Percentiles rank a stretch among this genome's conserved stretches.
Evolutionary conservation across 2,888 invertebrate species (phyloP).

Genomic region (Allophyes oxyacanthae): DNA sequence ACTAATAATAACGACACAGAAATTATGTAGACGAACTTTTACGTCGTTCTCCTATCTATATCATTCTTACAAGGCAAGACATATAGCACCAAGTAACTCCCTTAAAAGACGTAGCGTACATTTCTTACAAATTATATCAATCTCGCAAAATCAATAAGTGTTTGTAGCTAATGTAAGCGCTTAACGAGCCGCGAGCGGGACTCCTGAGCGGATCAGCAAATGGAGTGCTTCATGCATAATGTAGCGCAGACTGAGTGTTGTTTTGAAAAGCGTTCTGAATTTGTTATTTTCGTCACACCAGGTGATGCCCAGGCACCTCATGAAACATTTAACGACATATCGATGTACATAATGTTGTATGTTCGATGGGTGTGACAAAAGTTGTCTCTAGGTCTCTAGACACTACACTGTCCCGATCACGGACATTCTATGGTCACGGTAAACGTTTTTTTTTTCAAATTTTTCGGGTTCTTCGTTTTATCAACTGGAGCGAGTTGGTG

Average conservation of each 20-base stretch:
- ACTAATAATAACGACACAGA: background rate
- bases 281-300: slow-evolving; percentile 88
- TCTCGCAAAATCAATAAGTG: slow-evolving; percentile 87
- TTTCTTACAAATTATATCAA: slow-evolving; percentile 80
- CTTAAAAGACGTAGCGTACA: slow-evolving; percentile 49
- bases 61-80: slow-evolving; percentile 3
- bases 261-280: slow-evolving; percentile 89
- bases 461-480: too few relatives aligned
- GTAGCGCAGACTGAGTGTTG: slow-evolving; percentile 87
- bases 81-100: slow-evolving; percentile 18
- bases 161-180: slow-evolving; percentile 88
- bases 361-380: slow-evolving; percentile 8
- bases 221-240: slow-evolving; percentile 90
- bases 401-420: too few relatives aligned
- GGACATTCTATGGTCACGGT: too few relatives aligned
- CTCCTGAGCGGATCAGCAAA: slow-evolving; percentile 89
- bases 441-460: too few relatives aligned
- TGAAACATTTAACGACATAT: slow-evolving; percentile 86
- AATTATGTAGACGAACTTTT: background rate
- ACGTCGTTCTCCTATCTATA: slow-evolving; percentile 1
- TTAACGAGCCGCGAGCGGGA: slow-evolving; percentile 88
- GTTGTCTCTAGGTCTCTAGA: slow-evolving; percentile 5
- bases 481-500: too few relatives aligned
- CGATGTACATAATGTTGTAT: slow-evolving; percentile 64
- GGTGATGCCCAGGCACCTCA: slow-evolving; percentile 84